Conservation (phyloP, 1,140 invertebrate genomes). For the Venturia canescens region DNA sequence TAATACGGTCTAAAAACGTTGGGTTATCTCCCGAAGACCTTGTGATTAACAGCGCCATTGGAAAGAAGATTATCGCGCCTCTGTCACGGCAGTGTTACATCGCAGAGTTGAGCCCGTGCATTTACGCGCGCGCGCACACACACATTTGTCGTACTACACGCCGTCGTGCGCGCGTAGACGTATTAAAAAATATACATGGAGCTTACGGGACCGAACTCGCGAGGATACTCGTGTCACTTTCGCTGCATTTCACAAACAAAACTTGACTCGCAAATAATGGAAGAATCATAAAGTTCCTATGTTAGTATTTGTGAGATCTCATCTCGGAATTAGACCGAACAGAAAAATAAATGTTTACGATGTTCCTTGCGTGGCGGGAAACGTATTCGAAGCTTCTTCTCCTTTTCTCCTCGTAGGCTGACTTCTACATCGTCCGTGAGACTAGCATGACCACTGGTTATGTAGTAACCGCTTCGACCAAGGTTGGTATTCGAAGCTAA, state of each 20-base stretch:
- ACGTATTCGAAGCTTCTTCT: neutral
- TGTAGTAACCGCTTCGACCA: no score
- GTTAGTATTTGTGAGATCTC: neutral
- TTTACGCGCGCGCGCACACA: no score
- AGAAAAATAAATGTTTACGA: neutral
- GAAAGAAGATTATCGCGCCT: slow-evolving; percentile 66
- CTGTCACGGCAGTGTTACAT: slow-evolving; percentile 29
- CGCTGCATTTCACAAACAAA: no score
- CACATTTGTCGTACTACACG: no score
- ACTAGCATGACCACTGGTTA: no score
- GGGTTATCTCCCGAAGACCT: slow-evolving; percentile 67
- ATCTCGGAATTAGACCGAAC: neutral
- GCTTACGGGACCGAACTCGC: no score
- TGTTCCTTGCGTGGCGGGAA: neutral
- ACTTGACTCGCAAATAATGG: no score
- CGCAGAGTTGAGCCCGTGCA: neutral
- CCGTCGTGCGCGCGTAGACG: neutral
- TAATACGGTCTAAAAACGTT: slow-evolving; percentile 59
- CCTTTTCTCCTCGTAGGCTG: no score
- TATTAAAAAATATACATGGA: neutral
- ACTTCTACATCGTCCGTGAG: no score
- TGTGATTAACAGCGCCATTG: slow-evolving; percentile 59
- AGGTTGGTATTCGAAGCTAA: neutral
- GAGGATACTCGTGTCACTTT: no score
- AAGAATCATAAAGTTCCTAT: no score